Percentiles rank a stretch among this genome's conserved stretches.
These are phyloP conservation scores for Harpagus bidentatus DNA, from an alignment of 2,113 vertebrate genomes.

Conservation along the genomic window DNA sequence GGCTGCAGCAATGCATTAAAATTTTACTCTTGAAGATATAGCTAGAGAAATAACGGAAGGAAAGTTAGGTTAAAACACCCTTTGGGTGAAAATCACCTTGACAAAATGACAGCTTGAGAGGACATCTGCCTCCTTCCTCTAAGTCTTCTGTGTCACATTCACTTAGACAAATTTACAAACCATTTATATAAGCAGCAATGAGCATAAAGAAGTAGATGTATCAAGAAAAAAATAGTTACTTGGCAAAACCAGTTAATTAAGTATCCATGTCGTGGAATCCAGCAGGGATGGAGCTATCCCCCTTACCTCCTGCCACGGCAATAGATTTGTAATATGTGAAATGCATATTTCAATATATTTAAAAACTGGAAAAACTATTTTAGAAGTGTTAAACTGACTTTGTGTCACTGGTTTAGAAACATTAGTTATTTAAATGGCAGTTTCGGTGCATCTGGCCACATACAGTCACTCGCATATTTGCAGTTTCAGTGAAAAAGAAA, in stretches of 20 bases:
- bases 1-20: not conserved
- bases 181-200: constrained; percentile 21
- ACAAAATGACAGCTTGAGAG: constrained; percentile 62
- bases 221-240: not conserved
- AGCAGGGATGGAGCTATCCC: not conserved
- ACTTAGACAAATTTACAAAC: constrained; percentile 26
- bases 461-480: not conserved
- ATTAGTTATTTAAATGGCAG: not conserved
- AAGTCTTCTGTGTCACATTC: constrained; percentile 54
- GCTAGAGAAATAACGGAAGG: not conserved
- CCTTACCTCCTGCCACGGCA: not conserved
- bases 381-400: not conserved
- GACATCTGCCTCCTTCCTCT: constrained; percentile 52
- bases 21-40: not conserved
- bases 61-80: constrained; percentile 18
- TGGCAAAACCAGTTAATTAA: not conserved
- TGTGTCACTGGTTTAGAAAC: not conserved
- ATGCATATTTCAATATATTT: not conserved
- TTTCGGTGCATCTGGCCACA: not conserved
- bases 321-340: not conserved
- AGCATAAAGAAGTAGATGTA: not conserved
- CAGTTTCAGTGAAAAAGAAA: not conserved
- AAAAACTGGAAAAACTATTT: not conserved
- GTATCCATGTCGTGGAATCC: not conserved
- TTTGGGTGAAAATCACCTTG: constrained; percentile 64